Base-by-base conservation (phyloP, 2,113 vertebrate genomes). In the Typhlomys cinereus region DNA sequence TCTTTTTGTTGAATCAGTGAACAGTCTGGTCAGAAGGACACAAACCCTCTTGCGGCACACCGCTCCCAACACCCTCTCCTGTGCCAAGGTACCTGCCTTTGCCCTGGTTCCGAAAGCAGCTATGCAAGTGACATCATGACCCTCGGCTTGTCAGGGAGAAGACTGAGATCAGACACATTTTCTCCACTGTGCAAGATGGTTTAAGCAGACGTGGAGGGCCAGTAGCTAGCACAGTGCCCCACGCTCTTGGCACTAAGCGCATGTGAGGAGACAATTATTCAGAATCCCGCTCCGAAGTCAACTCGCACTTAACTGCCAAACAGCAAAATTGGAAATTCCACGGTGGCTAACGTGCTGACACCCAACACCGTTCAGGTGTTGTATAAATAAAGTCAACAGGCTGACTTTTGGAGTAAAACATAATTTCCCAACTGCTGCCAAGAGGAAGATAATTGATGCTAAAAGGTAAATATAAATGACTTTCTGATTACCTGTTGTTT, bases 361-460 rank as follows among this genome's bases (percentile, higher is more conserved):
- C 66, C 39, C 85, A 89, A 11, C 93, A 79, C 69, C 73, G 41
- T n/a, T 93, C 90, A 82, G 93, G 92, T 95, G 93, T 88, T 93
- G 81, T 85, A 27, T 92, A 89, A 92, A 93, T 95, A 93, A 86
- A 96, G 76, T 93, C 85, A 96, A 90, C 36, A 93, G 89, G 78
- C 93, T 85, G 91, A 69, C 79, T 96, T 96, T 89, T 64, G n/a
- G 78, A 96, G 92, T 91, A 48, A 91, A 95, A 94, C 81, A 61
- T 90, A 93, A 88, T 93, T 96, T 96, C 74, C 70, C 89, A 92
- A 2, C 81, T 78, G 73, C 94, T 90, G 85, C 82, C 69, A 93
- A 96, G 96, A 93, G 92, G 94, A 87, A 87, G 93, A 48, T 94
- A 92, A 95, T 92, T 94, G 91, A 84, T 91, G 89, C 52, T 91